A percentile compares a stretch with the other conserved stretches of the same genome.
phyloP scores from a whole-genome alignment of 2,797 vertebrate genomes.

The Cygnus olor region DNA sequence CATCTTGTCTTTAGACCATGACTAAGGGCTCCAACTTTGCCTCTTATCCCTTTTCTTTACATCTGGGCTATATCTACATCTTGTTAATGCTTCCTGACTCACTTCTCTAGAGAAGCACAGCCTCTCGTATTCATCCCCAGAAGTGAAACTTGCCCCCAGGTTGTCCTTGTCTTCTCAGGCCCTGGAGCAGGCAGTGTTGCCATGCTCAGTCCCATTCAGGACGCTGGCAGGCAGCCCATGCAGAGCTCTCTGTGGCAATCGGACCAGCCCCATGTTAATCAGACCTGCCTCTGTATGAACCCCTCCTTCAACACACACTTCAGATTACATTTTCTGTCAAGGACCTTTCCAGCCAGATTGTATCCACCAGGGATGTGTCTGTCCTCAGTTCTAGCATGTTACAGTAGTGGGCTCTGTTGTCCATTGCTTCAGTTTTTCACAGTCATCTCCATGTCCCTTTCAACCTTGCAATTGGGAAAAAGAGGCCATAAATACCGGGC shows the following conservation, averaged over 20 bases:
- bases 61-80: neutral
- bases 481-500: neutral
- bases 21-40: neutral
- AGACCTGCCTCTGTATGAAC: neutral
- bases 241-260: neutral
- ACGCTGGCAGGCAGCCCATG: neutral
- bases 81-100: neutral
- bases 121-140: neutral
- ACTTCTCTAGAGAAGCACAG: neutral
- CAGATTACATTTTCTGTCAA: neutral
- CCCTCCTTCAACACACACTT: rapidly evolving
- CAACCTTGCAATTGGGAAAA: neutral
- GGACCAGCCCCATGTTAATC: neutral
- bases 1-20: neutral
- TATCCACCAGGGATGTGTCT: neutral
- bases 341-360: neutral
- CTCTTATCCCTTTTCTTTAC: neutral
- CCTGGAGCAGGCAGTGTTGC: neutral
- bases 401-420: neutral
- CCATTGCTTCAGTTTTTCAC: neutral
- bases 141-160: neutral
- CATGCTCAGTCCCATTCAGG: neutral
- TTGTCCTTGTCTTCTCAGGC: neutral
- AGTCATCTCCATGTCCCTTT: neutral
- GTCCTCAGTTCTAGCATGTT: neutral